These are phyloP conservation scores for Stratiomys singularior DNA, from an alignment of 2,888 invertebrate genomes.

Conservation along the genomic window DNA sequence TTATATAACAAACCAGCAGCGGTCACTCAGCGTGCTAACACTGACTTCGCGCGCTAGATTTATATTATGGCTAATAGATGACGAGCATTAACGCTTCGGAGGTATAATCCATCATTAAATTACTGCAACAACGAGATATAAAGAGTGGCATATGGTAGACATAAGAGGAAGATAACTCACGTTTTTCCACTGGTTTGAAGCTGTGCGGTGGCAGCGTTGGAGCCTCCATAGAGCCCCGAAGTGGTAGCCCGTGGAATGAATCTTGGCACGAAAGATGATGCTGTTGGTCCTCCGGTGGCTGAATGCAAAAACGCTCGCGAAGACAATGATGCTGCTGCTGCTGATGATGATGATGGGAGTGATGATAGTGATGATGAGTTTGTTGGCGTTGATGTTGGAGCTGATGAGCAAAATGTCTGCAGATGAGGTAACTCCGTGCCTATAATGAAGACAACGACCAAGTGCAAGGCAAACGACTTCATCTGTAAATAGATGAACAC, in stretches of 20 bases:
- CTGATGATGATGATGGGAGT: not conserved
- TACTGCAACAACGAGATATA: not conserved
- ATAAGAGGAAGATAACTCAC: slow-evolving; percentile 36
- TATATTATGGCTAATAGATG: not conserved
- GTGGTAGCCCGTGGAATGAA: not conserved
- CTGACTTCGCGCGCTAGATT: not conserved
- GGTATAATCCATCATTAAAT: slow-evolving; percentile 24
- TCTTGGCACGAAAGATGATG: not conserved
- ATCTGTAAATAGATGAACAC: slow-evolving; percentile 56
- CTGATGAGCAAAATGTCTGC: slow-evolving; percentile 48
- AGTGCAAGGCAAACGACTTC: slow-evolving; percentile 65
- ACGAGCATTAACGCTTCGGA: not conserved
- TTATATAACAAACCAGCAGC: not conserved
- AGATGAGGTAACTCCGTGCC: slow-evolving; percentile 53
- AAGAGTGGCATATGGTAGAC: not conserved
- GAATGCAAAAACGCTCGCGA: not conserved
- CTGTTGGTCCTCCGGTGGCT: not conserved
- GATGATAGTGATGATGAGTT: slow-evolving; percentile 11
- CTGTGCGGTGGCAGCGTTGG: not conserved
- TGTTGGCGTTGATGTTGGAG: slow-evolving; percentile 29
- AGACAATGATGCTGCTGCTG: not conserved
- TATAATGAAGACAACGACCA: slow-evolving; percentile 60
- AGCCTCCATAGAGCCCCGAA: not conserved
- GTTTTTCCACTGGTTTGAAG: slow-evolving; percentile 23
- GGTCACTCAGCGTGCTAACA: not conserved